Evolutionary conservation across 2,888 invertebrate species (phyloP).

Genomic region (Dryobota labecula): DNA sequence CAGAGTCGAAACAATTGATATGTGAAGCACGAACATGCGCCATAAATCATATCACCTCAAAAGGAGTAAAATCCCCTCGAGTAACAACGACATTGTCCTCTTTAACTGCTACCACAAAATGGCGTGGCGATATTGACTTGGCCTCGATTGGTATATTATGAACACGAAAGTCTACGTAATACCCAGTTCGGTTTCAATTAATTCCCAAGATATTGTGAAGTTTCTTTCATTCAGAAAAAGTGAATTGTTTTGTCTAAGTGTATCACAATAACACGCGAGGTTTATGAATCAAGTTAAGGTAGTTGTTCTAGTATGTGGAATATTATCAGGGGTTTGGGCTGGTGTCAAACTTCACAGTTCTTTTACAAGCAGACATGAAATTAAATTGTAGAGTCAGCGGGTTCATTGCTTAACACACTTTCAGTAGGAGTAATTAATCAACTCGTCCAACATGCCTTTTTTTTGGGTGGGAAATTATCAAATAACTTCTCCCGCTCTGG

Average conservation of each 20-base stretch:
- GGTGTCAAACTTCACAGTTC: not conserved
- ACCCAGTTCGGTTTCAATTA: conserved; percentile 40
- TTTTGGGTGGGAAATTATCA: too few species aligned
- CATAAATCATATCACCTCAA: conserved; percentile 64
- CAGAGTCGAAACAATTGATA: conserved; percentile 40
- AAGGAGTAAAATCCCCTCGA: conserved; percentile 75
- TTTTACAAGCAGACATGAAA: not conserved
- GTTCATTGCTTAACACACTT: too few species aligned
- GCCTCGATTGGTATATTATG: conserved; percentile 58
- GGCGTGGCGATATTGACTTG: conserved; percentile 61
- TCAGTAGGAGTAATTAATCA: too few species aligned
- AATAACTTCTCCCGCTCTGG: too few species aligned
- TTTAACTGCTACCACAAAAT: conserved; percentile 57
- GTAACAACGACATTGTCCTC: conserved; percentile 73
- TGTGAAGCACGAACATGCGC: conserved; percentile 48
- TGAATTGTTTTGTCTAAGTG: conserved; percentile 15
- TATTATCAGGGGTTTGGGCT: not conserved
- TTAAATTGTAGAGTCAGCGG: too few species aligned
- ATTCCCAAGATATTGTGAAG: conserved; percentile 31
- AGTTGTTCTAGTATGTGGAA: not conserved
- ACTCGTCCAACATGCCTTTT: too few species aligned
- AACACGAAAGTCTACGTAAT: conserved; percentile 58
- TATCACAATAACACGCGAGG: conserved; percentile 3
- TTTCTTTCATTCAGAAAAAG: conserved; percentile 33
- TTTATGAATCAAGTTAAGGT: conserved; percentile 1